Evolutionary conservation across 2,888 invertebrate genomes (phyloP).

Genomic region (Netelia inedita): DNA sequence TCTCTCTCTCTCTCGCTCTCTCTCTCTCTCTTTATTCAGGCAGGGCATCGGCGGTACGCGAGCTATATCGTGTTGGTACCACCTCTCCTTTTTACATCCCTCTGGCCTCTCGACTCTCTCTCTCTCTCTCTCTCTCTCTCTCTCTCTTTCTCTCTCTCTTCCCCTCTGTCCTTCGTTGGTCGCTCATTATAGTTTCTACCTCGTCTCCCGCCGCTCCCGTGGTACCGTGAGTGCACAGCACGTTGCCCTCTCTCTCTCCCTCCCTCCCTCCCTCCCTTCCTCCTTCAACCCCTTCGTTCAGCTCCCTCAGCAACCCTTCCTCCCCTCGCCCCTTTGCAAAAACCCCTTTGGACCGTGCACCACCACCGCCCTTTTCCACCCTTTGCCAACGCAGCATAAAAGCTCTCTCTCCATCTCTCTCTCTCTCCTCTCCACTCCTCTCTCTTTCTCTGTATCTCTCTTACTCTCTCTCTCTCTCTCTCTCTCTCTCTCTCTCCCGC

Average conservation of each 20-base stretch:
- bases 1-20: conserved; percentile 56
- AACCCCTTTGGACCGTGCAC: conserved; percentile 47
- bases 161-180: conserved; percentile 46
- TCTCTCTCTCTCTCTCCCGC: conserved; percentile 50
- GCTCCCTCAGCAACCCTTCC: background rate
- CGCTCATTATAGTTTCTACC: conserved; percentile 80
- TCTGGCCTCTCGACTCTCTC: conserved; percentile 58
- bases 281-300: conserved; percentile 51
- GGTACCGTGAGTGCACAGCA: conserved; percentile 64
- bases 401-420: conserved; percentile 22
- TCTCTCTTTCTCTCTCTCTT: conserved; percentile 54
- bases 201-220: conserved; percentile 67
- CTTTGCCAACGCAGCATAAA: conserved; percentile 65
- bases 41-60: conserved; percentile 55
- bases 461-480: conserved; percentile 20
- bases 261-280: conserved; percentile 19
- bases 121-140: conserved; percentile 69
- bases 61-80: conserved; percentile 67
- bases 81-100: conserved; percentile 62
- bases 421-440: too few species aligned
- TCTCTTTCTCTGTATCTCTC: conserved; percentile 42
- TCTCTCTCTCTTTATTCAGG: conserved; percentile 67
- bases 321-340: background rate
- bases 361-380: conserved; percentile 65
- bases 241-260: conserved; percentile 62